phyloP scores from a whole-genome alignment of 2,113 vertebrate genomes.

The Lipotes vexillifer region DNA sequence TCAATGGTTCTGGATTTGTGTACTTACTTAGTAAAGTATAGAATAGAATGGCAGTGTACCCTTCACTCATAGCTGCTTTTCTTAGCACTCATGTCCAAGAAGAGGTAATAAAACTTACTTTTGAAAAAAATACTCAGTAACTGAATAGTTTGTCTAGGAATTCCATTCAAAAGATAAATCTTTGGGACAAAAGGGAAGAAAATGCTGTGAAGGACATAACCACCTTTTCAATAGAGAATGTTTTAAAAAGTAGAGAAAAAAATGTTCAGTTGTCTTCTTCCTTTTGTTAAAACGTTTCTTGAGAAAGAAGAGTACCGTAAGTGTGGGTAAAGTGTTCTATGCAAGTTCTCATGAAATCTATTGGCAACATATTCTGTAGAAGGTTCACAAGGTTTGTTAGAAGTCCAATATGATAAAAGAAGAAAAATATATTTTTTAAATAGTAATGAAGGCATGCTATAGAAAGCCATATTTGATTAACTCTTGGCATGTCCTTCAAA shows the following conservation, averaged over 20 bases:
- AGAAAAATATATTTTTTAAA: background rate
- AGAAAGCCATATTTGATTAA: background rate
- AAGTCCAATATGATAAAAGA: background rate
- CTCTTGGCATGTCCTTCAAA: background rate
- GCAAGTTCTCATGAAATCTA: background rate
- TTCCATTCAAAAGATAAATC: background rate
- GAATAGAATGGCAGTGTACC: background rate
- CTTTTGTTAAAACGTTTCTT: background rate
- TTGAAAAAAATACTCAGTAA: background rate
- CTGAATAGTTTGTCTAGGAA: background rate
- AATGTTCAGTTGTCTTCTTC: background rate
- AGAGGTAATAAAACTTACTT: background rate
- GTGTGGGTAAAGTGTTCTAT: background rate
- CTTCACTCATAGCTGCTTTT: background rate
- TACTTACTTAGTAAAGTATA: background rate
- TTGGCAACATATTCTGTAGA: background rate
- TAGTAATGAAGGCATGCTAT: background rate
- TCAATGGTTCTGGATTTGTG: background rate
- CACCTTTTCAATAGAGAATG: background rate
- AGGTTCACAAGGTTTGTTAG: background rate
- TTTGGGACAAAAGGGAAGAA: background rate
- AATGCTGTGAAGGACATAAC: background rate
- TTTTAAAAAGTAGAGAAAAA: background rate
- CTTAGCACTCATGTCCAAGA: background rate
- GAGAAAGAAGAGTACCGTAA: background rate